Conservation (phyloP, 1,140 invertebrate genomes). For the Trinorchestia longiramus region DNA sequence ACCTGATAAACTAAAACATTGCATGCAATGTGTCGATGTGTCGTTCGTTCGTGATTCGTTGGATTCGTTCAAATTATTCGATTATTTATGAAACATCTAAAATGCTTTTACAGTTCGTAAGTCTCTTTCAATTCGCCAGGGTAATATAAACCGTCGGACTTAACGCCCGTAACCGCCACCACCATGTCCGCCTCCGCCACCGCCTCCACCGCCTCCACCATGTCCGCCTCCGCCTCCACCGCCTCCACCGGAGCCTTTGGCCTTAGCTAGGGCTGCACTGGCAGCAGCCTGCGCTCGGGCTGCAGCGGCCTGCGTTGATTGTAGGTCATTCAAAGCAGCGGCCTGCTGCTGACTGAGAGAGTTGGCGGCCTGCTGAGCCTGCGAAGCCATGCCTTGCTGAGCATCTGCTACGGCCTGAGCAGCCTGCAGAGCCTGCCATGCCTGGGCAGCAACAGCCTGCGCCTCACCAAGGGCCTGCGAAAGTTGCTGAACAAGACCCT, state of each 20-base stretch:
- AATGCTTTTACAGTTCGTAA: background rate
- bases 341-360: slow-evolving; percentile 24
- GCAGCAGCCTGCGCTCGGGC: slow-evolving; percentile 36
- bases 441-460: slow-evolving; percentile 13
- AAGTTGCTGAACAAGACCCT: background rate
- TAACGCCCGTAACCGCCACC: background rate
- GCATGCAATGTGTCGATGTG: background rate
- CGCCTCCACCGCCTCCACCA: background rate
- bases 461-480: background rate
- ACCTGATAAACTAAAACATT: background rate
- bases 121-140: background rate
- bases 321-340: background rate
- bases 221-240: background rate
- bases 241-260: slow-evolving; percentile 1
- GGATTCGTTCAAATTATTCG: background rate
- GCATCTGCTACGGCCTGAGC: background rate
- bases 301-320: slow-evolving; percentile 35
- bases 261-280: slow-evolving; percentile 25
- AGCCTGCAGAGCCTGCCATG: background rate
- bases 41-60: background rate
- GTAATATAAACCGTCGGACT: background rate
- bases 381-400: slow-evolving; percentile 43
- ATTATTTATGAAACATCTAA: background rate
- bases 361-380: slow-evolving; percentile 45
- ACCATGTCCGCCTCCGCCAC: background rate